phyloP scores from a whole-genome alignment of 2,797 vertebrate species.

The Sandelia bainsii region DNA sequence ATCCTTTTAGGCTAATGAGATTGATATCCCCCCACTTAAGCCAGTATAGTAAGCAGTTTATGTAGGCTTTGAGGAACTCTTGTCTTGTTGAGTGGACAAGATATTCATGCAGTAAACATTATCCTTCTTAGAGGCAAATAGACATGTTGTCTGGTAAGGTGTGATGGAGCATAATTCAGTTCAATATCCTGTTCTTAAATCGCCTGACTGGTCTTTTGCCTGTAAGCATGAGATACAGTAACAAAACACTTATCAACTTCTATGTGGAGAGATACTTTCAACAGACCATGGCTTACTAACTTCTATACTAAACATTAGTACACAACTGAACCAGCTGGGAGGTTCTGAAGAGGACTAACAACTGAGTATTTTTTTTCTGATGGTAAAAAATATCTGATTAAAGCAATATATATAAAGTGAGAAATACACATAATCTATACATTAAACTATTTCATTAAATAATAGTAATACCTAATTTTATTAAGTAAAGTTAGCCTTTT shows the following conservation, averaged over 20 bases:
- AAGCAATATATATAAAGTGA: neutral
- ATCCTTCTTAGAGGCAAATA: conserved; percentile 13
- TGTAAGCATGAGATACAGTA: conserved; percentile 8
- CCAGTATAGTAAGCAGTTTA: conserved; percentile 57
- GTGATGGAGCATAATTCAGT: conserved; percentile 40
- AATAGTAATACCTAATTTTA: neutral
- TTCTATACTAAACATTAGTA: neutral
- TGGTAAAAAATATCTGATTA: neutral
- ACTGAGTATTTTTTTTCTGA: neutral
- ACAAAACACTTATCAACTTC: conserved; percentile 10
- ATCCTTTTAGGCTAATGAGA: conserved; percentile 71
- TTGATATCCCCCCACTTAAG: conserved; percentile 57
- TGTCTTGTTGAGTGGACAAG: conserved; percentile 29
- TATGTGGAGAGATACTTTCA: neutral
- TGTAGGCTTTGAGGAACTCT: conserved; percentile 45
- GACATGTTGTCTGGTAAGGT: conserved; percentile 30
- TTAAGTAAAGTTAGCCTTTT: too few species aligned
- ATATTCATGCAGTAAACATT: conserved; percentile 44
- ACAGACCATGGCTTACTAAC: neutral
- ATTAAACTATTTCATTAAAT: neutral
- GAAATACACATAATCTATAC: too few species aligned
- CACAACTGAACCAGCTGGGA: neutral
- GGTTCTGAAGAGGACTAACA: neutral
- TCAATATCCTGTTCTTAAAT: conserved; percentile 25
- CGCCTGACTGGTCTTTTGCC: conserved; percentile 16